phyloP scores from a whole-genome alignment of 2,113 vertebrate genomes.

The Callipepla squamata region DNA sequence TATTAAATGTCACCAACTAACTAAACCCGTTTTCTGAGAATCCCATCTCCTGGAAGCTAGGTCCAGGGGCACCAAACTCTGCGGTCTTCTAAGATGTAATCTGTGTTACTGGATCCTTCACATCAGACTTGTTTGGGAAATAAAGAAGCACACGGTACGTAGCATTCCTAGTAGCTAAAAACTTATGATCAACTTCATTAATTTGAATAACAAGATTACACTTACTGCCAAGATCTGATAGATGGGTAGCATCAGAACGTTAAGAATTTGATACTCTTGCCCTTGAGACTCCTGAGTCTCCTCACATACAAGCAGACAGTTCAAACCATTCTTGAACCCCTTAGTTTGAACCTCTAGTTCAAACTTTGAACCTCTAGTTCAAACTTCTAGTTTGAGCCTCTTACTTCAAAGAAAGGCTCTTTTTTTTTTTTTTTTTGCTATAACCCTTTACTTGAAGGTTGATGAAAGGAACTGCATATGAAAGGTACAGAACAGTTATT shows the following conservation, averaged over 20 bases:
- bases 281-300: neutral
- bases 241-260: neutral
- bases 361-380: too few relatives aligned
- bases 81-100: slow-evolving; percentile 66
- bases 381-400: neutral
- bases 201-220: neutral
- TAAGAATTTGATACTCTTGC: neutral
- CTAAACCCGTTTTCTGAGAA: slow-evolving; percentile 73
- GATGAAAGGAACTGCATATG: neutral
- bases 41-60: slow-evolving; percentile 68
- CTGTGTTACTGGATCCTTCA: slow-evolving; percentile 66
- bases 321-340: neutral
- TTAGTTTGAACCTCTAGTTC: too few relatives aligned
- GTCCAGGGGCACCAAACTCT: slow-evolving; percentile 55
- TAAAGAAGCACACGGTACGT: slow-evolving; percentile 38
- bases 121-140: slow-evolving; percentile 58
- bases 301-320: neutral
- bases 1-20: slow-evolving; percentile 80
- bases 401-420: neutral
- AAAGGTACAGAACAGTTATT: neutral
- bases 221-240: slow-evolving; percentile 3
- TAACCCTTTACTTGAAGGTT: neutral
- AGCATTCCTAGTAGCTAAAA: slow-evolving; percentile 63
- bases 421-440: neutral
- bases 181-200: slow-evolving; percentile 26